Percentiles rank a stretch among this genome's conserved stretches.
phyloP scores from a whole-genome alignment of 2,888 invertebrate species.

The Pachymerium ferrugineum region DNA sequence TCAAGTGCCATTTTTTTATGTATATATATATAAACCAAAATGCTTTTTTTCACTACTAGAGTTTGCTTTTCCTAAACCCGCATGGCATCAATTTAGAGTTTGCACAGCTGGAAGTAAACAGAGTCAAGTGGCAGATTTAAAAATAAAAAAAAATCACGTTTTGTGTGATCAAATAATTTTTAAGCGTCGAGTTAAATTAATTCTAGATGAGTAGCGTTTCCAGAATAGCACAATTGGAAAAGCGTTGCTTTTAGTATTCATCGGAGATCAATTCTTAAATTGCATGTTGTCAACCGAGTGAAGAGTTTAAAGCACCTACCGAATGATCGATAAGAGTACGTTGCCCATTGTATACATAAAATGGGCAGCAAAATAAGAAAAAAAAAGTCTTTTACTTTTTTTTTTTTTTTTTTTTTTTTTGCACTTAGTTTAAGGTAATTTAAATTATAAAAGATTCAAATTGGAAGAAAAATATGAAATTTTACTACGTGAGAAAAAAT shows the following conservation, averaged over 20 bases:
- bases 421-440: no score
- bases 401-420: no score
- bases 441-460: no score
- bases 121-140: neutral
- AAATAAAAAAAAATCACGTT: no score
- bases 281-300: conserved; percentile 1
- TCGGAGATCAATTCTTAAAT: conserved; percentile 3
- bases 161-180: no score
- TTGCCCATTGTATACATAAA: neutral
- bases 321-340: neutral
- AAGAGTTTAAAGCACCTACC: neutral
- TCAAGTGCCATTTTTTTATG: no score
- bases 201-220: neutral
- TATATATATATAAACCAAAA: no score
- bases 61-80: neutral
- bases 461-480: no score
- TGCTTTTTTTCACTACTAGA: neutral
- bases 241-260: neutral
- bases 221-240: neutral
- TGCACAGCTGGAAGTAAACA: neutral
- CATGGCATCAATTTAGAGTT: neutral
- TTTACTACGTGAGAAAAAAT: no score
- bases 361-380: neutral
- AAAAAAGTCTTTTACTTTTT: no score
- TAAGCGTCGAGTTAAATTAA: neutral